Evolutionary conservation across 2,113 vertebrate species (phyloP).

Genomic region (Eubucco bourcierii): DNA sequence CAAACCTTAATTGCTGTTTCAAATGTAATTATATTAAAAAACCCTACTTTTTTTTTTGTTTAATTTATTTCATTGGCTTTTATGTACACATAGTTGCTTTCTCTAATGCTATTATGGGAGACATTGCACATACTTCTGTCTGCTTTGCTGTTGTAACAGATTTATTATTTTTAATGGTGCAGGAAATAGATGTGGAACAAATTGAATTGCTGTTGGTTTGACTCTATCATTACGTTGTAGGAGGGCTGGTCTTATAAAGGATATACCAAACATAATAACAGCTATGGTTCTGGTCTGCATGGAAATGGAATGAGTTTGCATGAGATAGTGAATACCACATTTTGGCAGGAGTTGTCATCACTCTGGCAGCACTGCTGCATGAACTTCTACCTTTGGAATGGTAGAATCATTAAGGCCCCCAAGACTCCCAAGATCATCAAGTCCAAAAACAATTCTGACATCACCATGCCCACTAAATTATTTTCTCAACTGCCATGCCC

Average conservation of each 20-base stretch:
- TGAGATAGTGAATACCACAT: not conserved
- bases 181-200: not conserved
- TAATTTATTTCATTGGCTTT: not conserved
- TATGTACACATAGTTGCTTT: not conserved
- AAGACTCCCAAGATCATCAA: too few relatives aligned
- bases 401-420: too few relatives aligned
- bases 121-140: not conserved
- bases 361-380: not conserved
- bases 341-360: not conserved
- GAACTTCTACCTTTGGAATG: not conserved
- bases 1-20: conserved; percentile 9
- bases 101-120: not conserved
- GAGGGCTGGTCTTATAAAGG: not conserved
- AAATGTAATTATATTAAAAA: not conserved
- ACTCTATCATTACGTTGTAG: not conserved
- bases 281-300: not conserved
- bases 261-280: not conserved
- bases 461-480: too few relatives aligned
- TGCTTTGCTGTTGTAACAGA: not conserved
- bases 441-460: too few relatives aligned
- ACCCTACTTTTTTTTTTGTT: not conserved
- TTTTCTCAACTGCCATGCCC: too few relatives aligned
- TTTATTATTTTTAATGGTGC: not conserved
- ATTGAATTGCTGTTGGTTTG: not conserved
- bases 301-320: not conserved